Percentiles rank a stretch among this genome's conserved stretches.
Evolutionary conservation across 2,888 invertebrate species (phyloP).

Genomic region (Cephus pygmeus): DNA sequence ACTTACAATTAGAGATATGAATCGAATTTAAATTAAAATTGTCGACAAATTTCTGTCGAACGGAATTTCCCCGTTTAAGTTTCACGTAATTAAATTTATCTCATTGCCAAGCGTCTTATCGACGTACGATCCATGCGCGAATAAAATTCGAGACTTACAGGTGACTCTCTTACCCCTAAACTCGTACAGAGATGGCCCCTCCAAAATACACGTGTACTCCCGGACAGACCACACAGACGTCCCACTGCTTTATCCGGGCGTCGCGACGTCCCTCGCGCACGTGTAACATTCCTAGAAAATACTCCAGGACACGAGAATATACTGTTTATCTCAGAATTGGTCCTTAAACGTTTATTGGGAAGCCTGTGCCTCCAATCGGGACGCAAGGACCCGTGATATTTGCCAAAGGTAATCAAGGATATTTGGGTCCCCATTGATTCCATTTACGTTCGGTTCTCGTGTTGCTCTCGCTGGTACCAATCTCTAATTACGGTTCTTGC

Average conservation of each 20-base stretch:
- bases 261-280: not conserved
- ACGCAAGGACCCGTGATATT: not conserved
- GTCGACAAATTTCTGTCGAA: conserved; percentile 46
- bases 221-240: not conserved
- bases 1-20: conserved; percentile 46
- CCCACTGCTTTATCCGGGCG: not conserved
- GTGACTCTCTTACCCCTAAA: too few species aligned
- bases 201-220: not conserved
- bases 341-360: not conserved
- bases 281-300: not conserved
- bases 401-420: conserved; percentile 1
- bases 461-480: not conserved
- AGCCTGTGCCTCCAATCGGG: not conserved
- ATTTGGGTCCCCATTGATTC: conserved; percentile 1
- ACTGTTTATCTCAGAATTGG: not conserved
- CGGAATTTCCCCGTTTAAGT: conserved; percentile 41
- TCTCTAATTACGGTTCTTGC: conserved; percentile 37
- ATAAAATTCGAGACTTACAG: too few species aligned
- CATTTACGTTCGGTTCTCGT: not conserved
- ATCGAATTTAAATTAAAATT: conserved; percentile 59
- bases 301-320: not conserved
- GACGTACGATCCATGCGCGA: conserved; percentile 4
- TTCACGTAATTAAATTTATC: conserved; percentile 45
- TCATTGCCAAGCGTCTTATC: conserved; percentile 22
- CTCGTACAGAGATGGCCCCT: too few species aligned